Evolutionary conservation across 2,888 invertebrate species (phyloP).

Genomic region (Pachydiplax longipennis): DNA sequence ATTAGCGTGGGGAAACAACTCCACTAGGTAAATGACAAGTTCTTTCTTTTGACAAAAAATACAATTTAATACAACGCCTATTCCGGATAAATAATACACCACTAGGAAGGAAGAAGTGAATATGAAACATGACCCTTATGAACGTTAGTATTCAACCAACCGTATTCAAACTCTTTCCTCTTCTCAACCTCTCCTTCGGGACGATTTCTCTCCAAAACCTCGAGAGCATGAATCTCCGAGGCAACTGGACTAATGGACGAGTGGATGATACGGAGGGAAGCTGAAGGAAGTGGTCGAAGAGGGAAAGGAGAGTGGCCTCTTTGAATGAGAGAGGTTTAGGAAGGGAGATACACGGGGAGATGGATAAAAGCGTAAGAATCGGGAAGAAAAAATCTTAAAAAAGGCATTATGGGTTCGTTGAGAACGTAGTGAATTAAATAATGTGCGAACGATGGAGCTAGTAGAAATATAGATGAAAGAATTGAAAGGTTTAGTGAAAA

Average conservation of each 20-base stretch:
- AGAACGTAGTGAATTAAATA: too few species aligned
- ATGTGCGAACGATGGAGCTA: too few species aligned
- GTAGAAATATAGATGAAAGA: too few species aligned
- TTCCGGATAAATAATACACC: too few species aligned
- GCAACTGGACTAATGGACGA: constrained; percentile 44
- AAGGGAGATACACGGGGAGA: not conserved
- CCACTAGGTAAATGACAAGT: too few species aligned
- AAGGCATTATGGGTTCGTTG: not conserved
- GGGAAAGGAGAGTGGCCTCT: not conserved
- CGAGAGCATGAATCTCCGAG: constrained; percentile 44
- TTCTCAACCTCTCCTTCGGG: not conserved
- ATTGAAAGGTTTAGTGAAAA: too few species aligned
- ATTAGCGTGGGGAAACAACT: too few species aligned
- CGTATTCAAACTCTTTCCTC: not conserved
- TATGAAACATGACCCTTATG: too few species aligned
- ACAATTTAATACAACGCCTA: too few species aligned
- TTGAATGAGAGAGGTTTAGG: not conserved
- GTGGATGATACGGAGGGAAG: not conserved
- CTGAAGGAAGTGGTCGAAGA: not conserved
- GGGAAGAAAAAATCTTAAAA: not conserved
- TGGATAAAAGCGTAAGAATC: not conserved
- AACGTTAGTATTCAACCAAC: not conserved
- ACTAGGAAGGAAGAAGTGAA: too few species aligned
- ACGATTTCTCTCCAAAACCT: constrained; percentile 48
- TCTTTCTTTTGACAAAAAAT: too few species aligned